Conservation (phyloP, 2,888 invertebrate genomes). For the Caenorhabditis virilis region DNA sequence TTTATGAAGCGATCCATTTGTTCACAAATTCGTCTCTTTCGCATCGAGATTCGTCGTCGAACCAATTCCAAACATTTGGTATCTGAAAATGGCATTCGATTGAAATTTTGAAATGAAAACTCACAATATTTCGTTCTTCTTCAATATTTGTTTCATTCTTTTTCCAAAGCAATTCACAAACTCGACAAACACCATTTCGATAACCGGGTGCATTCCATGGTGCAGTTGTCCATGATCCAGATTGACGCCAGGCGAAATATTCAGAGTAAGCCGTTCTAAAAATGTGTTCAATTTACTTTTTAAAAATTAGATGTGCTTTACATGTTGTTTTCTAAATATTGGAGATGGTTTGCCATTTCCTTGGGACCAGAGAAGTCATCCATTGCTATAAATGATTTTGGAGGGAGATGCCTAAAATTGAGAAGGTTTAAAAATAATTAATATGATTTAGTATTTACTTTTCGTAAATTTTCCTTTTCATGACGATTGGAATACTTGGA, state of each 20-base stretch:
- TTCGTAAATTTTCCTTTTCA: slow-evolving; percentile 53
- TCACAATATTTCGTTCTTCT: background rate
- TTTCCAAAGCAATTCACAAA: slow-evolving; percentile 53
- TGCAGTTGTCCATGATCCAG: slow-evolving; percentile 58
- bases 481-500: slow-evolving; percentile 62
- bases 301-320: slow-evolving; percentile 6
- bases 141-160: slow-evolving; percentile 2
- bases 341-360: slow-evolving; percentile 58
- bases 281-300: background rate
- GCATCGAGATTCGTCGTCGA: slow-evolving; percentile 43
- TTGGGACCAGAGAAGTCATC: slow-evolving; percentile 59
- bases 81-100: slow-evolving; percentile 29
- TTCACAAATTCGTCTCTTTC: slow-evolving; percentile 50
- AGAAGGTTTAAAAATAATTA: background rate
- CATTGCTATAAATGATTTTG: slow-evolving; percentile 62
- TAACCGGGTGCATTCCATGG: slow-evolving; percentile 62
- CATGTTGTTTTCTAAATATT: slow-evolving; percentile 38
- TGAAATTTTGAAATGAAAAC: background rate
- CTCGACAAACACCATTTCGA: slow-evolving; percentile 52
- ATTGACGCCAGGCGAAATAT: slow-evolving; percentile 62
- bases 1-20: slow-evolving; percentile 39
- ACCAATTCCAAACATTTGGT: slow-evolving; percentile 51
- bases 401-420: slow-evolving; percentile 50
- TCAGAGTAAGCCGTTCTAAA: slow-evolving; percentile 56
- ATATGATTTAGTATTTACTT: slow-evolving; percentile 19